Percentiles rank a stretch among this genome's conserved stretches.
phyloP scores from a whole-genome alignment of 2,797 vertebrate species.

The Moxostoma hubbsi region DNA sequence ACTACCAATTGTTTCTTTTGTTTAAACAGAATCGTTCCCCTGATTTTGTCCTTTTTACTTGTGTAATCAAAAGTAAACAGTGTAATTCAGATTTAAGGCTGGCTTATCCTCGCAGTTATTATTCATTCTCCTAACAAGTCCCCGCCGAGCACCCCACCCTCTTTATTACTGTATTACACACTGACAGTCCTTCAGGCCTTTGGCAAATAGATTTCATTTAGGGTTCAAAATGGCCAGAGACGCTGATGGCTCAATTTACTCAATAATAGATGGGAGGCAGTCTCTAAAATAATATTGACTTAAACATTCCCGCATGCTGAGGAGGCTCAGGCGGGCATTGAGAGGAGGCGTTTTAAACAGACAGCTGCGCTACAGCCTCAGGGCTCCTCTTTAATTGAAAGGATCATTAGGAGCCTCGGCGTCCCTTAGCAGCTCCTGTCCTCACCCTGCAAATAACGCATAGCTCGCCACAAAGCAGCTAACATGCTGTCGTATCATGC shows the following conservation, averaged over 20 bases:
- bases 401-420: constrained; percentile 61
- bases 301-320: constrained; percentile 53
- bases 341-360: constrained; percentile 57
- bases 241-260: constrained; percentile 65
- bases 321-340: constrained; percentile 50
- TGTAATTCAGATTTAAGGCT: constrained; percentile 5
- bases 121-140: constrained; percentile 39
- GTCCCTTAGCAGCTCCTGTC: constrained; percentile 53
- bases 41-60: background rate
- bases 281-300: constrained; percentile 64
- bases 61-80: background rate
- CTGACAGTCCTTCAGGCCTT: constrained; percentile 59
- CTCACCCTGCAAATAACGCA: constrained; percentile 46
- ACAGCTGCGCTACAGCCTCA: constrained; percentile 60
- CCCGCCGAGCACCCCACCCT: constrained; percentile 16
- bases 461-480: constrained; percentile 40
- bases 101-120: constrained; percentile 21
- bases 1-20: background rate
- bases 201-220: constrained; percentile 64
- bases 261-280: constrained; percentile 61
- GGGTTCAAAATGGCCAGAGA: constrained; percentile 59
- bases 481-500: constrained; percentile 42
- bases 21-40: background rate
- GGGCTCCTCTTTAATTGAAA: constrained; percentile 65
- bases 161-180: constrained; percentile 42